phyloP scores from a whole-genome alignment of 2,113 vertebrate genomes.

The Cavia porcellus region DNA sequence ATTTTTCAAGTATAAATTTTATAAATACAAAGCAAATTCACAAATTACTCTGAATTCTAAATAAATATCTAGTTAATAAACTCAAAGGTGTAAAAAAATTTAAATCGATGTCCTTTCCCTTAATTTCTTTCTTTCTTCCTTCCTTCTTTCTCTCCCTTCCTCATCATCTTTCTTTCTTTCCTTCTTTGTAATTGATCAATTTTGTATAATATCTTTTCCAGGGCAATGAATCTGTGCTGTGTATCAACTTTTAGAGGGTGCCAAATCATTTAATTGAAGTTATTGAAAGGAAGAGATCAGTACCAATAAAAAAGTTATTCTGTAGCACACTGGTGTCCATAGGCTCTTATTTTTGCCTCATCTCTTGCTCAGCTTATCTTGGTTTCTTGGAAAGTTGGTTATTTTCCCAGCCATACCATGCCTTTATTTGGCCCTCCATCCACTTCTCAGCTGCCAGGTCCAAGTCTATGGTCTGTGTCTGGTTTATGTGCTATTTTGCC shows the following conservation, averaged over 20 bases:
- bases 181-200: not conserved
- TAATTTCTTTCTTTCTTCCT: not conserved
- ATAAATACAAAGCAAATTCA: not conserved
- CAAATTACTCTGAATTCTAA: not conserved
- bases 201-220: slow-evolving; percentile 26
- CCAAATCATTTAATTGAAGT: slow-evolving; percentile 30
- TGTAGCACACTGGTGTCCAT: not conserved
- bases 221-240: not conserved
- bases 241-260: not conserved
- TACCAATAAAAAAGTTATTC: not conserved
- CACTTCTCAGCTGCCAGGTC: not conserved
- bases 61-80: not conserved
- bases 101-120: not conserved
- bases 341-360: not conserved
- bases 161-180: not conserved
- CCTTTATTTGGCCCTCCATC: not conserved
- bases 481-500: slow-evolving; percentile 5
- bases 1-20: not conserved
- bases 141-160: not conserved
- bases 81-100: not conserved
- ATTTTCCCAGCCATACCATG: not conserved
- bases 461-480: not conserved
- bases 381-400: not conserved
- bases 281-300: not conserved
- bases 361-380: slow-evolving; percentile 15